These are phyloP conservation scores for Datnioides undecimradiatus DNA, from an alignment of 2,113 vertebrate species.

Conservation along the genomic window DNA sequence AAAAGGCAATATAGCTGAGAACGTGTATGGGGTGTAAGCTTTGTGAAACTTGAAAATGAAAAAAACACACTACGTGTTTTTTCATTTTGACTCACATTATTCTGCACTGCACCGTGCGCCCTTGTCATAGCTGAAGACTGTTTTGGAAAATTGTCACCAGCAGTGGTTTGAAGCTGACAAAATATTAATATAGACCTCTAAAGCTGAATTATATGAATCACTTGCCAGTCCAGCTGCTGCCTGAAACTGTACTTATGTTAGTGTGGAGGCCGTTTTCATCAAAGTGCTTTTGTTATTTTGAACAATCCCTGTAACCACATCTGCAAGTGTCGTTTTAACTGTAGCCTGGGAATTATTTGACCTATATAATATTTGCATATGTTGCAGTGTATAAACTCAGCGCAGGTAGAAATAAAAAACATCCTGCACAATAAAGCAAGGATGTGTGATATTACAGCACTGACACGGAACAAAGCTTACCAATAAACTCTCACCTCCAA, in stretches of 20 bases:
- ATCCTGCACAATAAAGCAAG: background rate
- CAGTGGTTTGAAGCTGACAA: too few relatives aligned
- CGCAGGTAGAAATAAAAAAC: background rate
- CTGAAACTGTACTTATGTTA: background rate
- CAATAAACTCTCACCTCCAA: constrained; percentile 50
- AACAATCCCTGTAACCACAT: too few relatives aligned
- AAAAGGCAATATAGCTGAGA: background rate
- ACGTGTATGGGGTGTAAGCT: background rate
- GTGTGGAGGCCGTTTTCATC: background rate
- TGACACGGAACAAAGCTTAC: constrained; percentile 10
- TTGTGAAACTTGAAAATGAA: too few relatives aligned
- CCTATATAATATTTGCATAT: background rate
- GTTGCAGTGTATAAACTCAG: background rate
- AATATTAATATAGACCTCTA: background rate
- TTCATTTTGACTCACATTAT: background rate
- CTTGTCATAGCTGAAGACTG: background rate
- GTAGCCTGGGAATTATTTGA: too few relatives aligned
- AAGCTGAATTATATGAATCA: background rate
- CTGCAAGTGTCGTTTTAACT: background rate
- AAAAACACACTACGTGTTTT: too few relatives aligned
- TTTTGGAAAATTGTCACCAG: background rate
- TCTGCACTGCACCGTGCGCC: background rate
- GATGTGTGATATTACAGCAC: background rate
- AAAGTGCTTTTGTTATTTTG: background rate
- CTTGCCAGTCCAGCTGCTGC: background rate